phyloP scores from a whole-genome alignment of 2,888 invertebrate species.

The Eristalis tenax region DNA sequence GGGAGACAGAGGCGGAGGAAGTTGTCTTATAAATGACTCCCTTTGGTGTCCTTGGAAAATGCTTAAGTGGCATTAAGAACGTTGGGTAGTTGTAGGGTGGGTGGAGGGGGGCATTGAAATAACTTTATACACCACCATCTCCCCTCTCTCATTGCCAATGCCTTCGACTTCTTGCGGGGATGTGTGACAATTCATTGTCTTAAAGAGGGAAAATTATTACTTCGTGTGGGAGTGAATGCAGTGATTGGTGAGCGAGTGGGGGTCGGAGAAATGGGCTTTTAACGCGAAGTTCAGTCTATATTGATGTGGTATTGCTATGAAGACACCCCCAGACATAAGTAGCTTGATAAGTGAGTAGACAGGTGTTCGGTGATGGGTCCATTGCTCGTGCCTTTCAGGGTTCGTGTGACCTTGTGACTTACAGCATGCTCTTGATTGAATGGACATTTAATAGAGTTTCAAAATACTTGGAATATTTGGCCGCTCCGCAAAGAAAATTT shows the following conservation, averaged over 20 bases:
- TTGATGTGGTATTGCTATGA: no score
- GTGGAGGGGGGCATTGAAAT: neutral
- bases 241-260: neutral
- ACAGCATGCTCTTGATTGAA: no score
- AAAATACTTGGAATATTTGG: no score
- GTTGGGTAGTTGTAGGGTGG: neutral
- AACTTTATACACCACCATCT: neutral
- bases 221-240: neutral
- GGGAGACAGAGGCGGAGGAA: neutral
- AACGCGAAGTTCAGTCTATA: neutral
- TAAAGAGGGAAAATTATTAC: slow-evolving; percentile 9
- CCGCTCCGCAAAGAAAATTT: no score
- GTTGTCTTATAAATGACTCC: slow-evolving; percentile 22
- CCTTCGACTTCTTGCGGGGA: neutral
- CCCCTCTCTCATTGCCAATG: neutral
- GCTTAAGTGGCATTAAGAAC: slow-evolving; percentile 45
- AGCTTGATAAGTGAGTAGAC: no score
- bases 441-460: no score
- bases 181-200: slow-evolving; percentile 31
- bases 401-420: no score
- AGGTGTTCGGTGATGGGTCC: no score
- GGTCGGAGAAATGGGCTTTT: neutral
- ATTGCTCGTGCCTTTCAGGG: no score
- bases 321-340: no score
- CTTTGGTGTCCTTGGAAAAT: slow-evolving; percentile 45